These are phyloP conservation scores for Helicoverpa armigera DNA, from an alignment of 1,140 invertebrate genomes.

Conservation along the genomic window DNA sequence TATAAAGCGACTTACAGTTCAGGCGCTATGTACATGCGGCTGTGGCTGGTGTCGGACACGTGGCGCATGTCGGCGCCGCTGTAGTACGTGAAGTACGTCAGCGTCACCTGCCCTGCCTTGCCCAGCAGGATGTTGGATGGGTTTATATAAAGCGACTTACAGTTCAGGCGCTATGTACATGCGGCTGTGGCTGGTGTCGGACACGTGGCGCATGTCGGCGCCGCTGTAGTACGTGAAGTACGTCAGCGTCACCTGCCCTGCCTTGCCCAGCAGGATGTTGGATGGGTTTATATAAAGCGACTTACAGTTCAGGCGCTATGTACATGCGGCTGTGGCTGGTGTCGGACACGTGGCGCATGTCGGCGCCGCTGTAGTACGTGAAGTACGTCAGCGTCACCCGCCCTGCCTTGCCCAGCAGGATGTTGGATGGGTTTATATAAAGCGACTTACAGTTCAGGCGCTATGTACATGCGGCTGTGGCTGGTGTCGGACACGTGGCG, in stretches of 20 bases:
- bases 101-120: constrained; percentile 89
- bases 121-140: constrained; percentile 92
- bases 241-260: constrained; percentile 90
- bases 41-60: neutral
- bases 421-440: constrained; percentile 89
- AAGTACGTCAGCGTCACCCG: constrained; percentile 90
- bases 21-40: constrained; percentile 89
- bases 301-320: constrained; percentile 89
- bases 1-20: constrained; percentile 79
- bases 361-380: constrained; percentile 60
- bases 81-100: constrained; percentile 88
- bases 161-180: constrained; percentile 91
- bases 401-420: constrained; percentile 90
- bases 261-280: constrained; percentile 91
- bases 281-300: constrained; percentile 87
- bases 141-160: constrained; percentile 77
- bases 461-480: constrained; percentile 86
- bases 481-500: constrained; percentile 3
- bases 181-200: constrained; percentile 53
- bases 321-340: constrained; percentile 81
- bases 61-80: constrained; percentile 57
- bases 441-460: constrained; percentile 88
- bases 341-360: constrained; percentile 48
- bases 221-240: constrained; percentile 84
- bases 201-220: constrained; percentile 52